Evolutionary conservation across 2,113 vertebrate species (phyloP).

Genomic region (Caloenas nicobarica): DNA sequence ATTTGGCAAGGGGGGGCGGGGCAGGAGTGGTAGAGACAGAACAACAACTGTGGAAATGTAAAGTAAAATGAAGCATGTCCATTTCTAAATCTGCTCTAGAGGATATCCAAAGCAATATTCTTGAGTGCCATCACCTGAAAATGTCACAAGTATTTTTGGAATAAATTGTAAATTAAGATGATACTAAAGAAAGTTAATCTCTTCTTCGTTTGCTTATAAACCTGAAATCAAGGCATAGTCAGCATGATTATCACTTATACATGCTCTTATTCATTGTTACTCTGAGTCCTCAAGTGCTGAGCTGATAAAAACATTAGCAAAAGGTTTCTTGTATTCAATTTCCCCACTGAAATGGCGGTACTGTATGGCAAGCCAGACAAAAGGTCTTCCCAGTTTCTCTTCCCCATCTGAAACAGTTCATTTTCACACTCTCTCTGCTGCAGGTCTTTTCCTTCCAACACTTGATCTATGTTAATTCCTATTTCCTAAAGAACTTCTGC

Average conservation of each 20-base stretch:
- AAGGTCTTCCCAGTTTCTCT: neutral
- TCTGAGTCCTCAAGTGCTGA: neutral
- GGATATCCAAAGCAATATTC: neutral
- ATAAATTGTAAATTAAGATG: neutral
- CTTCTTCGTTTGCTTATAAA: neutral
- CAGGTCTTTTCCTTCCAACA: neutral
- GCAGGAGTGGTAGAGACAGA: neutral
- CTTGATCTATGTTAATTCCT: neutral
- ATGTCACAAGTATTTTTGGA: neutral
- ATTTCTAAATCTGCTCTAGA: neutral
- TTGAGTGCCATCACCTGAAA: neutral
- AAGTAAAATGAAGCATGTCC: neutral
- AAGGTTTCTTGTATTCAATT: neutral
- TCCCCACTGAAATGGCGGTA: neutral
- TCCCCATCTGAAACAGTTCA: neutral
- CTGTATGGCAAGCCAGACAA: neutral
- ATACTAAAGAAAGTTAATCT: neutral
- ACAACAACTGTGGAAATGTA: neutral
- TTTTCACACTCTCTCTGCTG: neutral
- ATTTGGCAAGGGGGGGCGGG: neutral
- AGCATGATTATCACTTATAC: neutral
- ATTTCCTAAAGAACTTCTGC: neutral
- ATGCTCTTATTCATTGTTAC: neutral
- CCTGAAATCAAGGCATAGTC: neutral
- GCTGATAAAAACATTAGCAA: neutral